Evolutionary conservation across 2,797 vertebrate species (phyloP), one percentile per base, ranked within the genome.

Genomic region (Acrossocheilus wenchowensis): DNA sequence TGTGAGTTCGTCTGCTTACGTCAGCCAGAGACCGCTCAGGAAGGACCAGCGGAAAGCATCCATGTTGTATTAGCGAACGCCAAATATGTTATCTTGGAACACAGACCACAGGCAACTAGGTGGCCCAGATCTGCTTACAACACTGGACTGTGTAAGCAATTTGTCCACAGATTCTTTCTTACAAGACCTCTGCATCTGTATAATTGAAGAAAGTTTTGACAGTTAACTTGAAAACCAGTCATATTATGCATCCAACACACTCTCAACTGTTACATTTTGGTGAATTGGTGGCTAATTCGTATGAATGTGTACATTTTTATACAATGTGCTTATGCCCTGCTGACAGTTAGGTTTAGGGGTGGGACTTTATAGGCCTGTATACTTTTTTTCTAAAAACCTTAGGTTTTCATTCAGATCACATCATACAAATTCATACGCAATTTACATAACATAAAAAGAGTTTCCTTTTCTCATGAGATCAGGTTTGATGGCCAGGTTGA

Each of bases 11-110:
- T 30, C 30, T 48, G 77, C 66, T 71, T 81, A 36, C 64, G 82
- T 83, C 74, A 89, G 39, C 26, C 79, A 83, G 89, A 87, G 86
- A 80, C 39, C 43, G 2, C 60, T 81, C 77, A 69, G 12, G 78
- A 82, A 69, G 74, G 14, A 84, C 39, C 86, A 88, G 81, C 86
- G 81, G 81, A 84, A 86, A 34, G 50, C 52, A 34, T 73, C 30
- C 26, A 73, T 34, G 68, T 52, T 78, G 73, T 80, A 66, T 84
- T 52, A 21, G 57, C 6, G 11, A 72, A 82, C 43, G 36, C 54
- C 36, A 73, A 60, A 73, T 15, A 19, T 43, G 12, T 73, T 72
- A 73, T 60, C 73, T 50, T 62, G 11, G 7, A 60, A 30, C 52
- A 45, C 69, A 72, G 50, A 77, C 54, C 43, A 34, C 48, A 74